These are phyloP conservation scores for Cheilosia scutellata DNA, from an alignment of 2,888 invertebrate species.

Conservation along the genomic window DNA sequence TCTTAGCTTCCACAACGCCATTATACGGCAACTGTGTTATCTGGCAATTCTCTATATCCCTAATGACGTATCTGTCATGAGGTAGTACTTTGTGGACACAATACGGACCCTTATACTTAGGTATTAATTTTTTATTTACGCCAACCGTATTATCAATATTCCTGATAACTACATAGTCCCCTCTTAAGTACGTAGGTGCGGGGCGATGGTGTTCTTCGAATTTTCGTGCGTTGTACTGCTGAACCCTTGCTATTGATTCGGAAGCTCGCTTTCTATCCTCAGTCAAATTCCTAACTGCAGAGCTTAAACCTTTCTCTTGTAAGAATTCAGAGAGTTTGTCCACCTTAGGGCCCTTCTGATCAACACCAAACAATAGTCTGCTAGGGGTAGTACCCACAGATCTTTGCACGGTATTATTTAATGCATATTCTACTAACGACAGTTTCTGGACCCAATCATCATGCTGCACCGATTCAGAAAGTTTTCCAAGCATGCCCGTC, in stretches of 20 bases:
- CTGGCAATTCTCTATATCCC: constrained; percentile 7
- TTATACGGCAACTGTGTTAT: constrained; percentile 12
- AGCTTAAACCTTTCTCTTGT: neutral
- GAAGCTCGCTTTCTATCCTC: neutral
- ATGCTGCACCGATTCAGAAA: neutral
- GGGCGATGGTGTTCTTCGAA: constrained; percentile 1
- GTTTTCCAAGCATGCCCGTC: neutral
- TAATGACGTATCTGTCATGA: constrained; percentile 9
- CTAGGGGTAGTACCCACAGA: constrained; percentile 1
- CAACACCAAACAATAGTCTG: neutral
- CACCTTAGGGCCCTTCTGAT: neutral
- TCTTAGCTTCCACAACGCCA: constrained; percentile 1
- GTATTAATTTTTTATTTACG: constrained; percentile 18
- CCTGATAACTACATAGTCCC: neutral
- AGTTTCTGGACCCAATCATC: neutral
- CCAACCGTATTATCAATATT: neutral
- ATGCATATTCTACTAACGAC: constrained; percentile 29
- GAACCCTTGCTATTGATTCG: neutral
- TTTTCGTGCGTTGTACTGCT: neutral
- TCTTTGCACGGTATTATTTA: constrained; percentile 28
- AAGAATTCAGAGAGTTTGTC: neutral
- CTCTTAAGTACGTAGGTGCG: neutral
- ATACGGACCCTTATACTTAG: constrained; percentile 17
- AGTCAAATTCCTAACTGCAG: neutral
- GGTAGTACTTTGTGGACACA: neutral